Evolutionary conservation across 2,888 invertebrate species (phyloP).

Genomic region (Melieria omissa): DNA sequence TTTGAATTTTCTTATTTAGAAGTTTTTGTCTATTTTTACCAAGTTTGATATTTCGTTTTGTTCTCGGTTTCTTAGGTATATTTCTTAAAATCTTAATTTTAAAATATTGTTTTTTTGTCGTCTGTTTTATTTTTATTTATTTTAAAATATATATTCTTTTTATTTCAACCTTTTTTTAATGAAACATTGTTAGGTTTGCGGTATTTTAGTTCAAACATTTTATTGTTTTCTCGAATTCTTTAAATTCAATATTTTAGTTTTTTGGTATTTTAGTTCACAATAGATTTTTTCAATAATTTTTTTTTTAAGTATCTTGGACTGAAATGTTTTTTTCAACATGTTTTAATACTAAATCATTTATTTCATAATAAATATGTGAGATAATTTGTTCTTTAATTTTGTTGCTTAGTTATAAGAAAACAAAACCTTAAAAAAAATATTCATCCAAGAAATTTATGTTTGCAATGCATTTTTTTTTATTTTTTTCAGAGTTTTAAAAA

Average conservation of each 20-base stretch:
- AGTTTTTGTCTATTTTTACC: too few relatives aligned
- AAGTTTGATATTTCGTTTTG: too few relatives aligned
- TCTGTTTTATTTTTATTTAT: too few relatives aligned
- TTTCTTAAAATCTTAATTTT: too few relatives aligned
- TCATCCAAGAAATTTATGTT: constrained; percentile 8
- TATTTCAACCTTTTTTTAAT: too few relatives aligned
- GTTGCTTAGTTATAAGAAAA: background rate
- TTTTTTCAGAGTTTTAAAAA: background rate
- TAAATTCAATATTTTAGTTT: constrained; percentile 11
- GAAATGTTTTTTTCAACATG: constrained; percentile 7
- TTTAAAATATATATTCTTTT: too few relatives aligned
- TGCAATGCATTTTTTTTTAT: constrained; percentile 7
- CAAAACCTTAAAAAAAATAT: constrained; percentile 10
- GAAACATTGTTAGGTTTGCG: too few relatives aligned
- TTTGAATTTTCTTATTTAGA: too few relatives aligned
- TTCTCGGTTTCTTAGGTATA: too few relatives aligned
- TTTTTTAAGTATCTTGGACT: background rate
- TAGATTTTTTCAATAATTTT: too few relatives aligned
- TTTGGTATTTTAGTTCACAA: background rate
- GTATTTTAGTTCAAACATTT: too few relatives aligned
- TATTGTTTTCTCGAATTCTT: background rate
- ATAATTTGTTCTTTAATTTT: background rate
- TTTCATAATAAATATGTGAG: constrained; percentile 16
- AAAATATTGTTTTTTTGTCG: too few relatives aligned
- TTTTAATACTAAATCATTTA: constrained; percentile 8